A percentile compares a stretch with the other conserved stretches of the same genome.
Evolutionary conservation across 2,888 invertebrate genomes (phyloP).

Genomic region (Melanotus villosus): DNA sequence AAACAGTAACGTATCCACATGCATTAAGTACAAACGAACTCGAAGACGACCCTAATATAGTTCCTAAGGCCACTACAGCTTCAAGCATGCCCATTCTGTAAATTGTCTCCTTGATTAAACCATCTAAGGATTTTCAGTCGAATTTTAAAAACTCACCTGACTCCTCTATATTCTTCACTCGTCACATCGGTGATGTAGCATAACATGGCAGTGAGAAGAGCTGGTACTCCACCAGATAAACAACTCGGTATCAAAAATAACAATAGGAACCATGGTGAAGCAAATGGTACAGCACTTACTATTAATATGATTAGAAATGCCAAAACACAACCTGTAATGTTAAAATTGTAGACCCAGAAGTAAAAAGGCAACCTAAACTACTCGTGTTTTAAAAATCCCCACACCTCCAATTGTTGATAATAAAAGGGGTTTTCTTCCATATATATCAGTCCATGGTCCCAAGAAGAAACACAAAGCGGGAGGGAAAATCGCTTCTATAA

Average conservation of each 20-base stretch:
- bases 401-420: no score
- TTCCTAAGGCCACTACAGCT: constrained; percentile 73
- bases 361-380: no score
- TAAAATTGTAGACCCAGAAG: no score
- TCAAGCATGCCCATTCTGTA: constrained; percentile 77
- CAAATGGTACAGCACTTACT: constrained; percentile 40
- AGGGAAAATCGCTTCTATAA: constrained; percentile 78
- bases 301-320: constrained; percentile 15
- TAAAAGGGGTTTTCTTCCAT: constrained; percentile 80
- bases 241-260: constrained; percentile 73
- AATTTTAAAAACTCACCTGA: no score
- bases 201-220: constrained; percentile 72
- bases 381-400: no score
- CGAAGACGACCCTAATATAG: constrained; percentile 74
- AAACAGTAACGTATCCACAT: constrained; percentile 72
- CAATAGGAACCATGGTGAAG: constrained; percentile 68
- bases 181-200: constrained; percentile 77
- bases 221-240: constrained; percentile 75
- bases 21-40: constrained; percentile 74
- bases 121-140: no score
- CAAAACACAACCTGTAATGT: constrained; percentile 20
- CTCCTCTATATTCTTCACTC: constrained; percentile 73
- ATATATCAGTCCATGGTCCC: constrained; percentile 87
- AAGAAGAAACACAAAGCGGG: constrained; percentile 79
- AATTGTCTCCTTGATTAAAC: no score